Evolutionary conservation across 2,797 vertebrate species (phyloP).

Genomic region (Fratercula arctica): DNA sequence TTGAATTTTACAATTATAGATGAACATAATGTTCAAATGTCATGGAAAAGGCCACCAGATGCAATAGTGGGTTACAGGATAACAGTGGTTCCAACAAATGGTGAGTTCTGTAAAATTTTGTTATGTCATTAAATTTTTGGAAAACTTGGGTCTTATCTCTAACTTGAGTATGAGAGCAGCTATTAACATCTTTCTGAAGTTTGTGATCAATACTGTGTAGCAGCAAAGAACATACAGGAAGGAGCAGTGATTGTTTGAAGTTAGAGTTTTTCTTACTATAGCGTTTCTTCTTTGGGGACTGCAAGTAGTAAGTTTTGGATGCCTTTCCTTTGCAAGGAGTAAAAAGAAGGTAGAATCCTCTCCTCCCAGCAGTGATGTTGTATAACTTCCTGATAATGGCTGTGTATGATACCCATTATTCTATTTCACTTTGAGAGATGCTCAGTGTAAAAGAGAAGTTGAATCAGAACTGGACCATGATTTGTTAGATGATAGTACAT

Average conservation of each 20-base stretch:
- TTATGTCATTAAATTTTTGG: not conserved
- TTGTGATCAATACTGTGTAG: not conserved
- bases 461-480: not conserved
- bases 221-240: not conserved
- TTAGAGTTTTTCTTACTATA: not conserved
- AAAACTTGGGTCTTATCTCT: not conserved
- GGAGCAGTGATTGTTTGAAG: not conserved
- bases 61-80: constrained; percentile 91
- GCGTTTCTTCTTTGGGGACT: not conserved
- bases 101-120: constrained; percentile 76
- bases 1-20: constrained; percentile 97
- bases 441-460: not conserved
- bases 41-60: constrained; percentile 85
- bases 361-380: too few relatives aligned
- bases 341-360: not conserved
- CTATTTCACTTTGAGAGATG: not conserved
- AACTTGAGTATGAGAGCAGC: not conserved
- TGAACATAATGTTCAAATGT: constrained; percentile 93
- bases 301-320: not conserved
- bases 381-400: too few relatives aligned
- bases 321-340: not conserved
- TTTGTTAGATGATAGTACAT: not conserved
- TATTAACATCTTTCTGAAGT: not conserved
- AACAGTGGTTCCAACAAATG: constrained; percentile 86
- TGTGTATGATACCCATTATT: not conserved